Conservation (phyloP, 2,888 invertebrate genomes). For the Cantharis lateralis region DNA sequence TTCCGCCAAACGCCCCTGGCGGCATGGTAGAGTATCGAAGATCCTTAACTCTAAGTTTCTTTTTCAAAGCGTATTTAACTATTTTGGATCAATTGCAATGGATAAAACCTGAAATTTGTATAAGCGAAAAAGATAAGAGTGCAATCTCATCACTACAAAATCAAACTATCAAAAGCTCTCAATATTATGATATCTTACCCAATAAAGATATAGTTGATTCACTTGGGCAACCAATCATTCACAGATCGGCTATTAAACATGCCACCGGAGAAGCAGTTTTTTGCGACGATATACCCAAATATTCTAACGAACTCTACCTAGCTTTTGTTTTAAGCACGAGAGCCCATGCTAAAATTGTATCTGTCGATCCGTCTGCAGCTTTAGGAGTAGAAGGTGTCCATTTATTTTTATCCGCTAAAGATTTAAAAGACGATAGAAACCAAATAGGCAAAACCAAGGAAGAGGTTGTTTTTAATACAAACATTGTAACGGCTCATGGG, state of each 20-base stretch:
- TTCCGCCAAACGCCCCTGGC: slow-evolving; percentile 71
- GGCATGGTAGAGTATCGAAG: slow-evolving; percentile 70
- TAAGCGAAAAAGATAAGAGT: neutral
- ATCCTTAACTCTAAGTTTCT: slow-evolving; percentile 71
- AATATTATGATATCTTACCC: slow-evolving; percentile 66
- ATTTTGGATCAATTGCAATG: slow-evolving; percentile 59
- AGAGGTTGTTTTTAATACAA: slow-evolving; percentile 81
- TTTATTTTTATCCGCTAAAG: slow-evolving; percentile 80
- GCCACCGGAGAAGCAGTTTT: slow-evolving; percentile 91
- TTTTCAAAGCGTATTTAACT: slow-evolving; percentile 70
- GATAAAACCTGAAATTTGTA: neutral
- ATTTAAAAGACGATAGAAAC: slow-evolving; percentile 72
- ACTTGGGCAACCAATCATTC: slow-evolving; percentile 80
- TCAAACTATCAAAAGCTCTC: slow-evolving; percentile 67
- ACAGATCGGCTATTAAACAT: slow-evolving; percentile 84
- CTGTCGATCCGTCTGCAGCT: slow-evolving; percentile 76
- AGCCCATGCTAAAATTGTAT: slow-evolving; percentile 80
- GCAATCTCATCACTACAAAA: slow-evolving; percentile 48
- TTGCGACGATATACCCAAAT: slow-evolving; percentile 83
- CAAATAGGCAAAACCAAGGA: slow-evolving; percentile 75
- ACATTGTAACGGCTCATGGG: slow-evolving; percentile 77
- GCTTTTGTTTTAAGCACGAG: slow-evolving; percentile 79
- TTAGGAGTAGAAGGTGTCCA: slow-evolving; percentile 77
- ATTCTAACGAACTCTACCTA: slow-evolving; percentile 78
- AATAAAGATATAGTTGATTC: slow-evolving; percentile 69